Evolutionary conservation across 2,113 vertebrate species (phyloP), one percentile per base, ranked within the genome.

Genomic region (Syngnathus scovelli): DNA sequence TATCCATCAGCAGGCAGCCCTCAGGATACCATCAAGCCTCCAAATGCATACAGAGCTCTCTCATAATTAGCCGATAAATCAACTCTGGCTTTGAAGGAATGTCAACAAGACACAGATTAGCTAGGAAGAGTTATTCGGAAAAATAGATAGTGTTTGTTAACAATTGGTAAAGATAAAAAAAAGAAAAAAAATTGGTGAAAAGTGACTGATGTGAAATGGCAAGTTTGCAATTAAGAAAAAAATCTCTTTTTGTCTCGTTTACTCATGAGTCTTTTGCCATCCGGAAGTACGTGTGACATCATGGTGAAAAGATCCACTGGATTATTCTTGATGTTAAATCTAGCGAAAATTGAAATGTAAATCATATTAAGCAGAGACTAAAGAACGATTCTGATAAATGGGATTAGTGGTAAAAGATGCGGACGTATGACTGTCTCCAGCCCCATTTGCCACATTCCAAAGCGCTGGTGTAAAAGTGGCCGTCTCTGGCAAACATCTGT

Each of bases 401-500:
- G 81, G 85, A 88, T 87, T 85, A 85, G 75, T 67, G 67, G 77
- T 75, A 74, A 83, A 78, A 82, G 78, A 80, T 78, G 80, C 74
- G 83, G 71, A 70, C 78, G 64, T 58, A 81, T 70, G 62, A 38
- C 67, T 75, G 74, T 68, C 74, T 60, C 55, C 80, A 78, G 68
- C 55, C 74, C 70, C 75, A 69, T 87, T 86, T 76, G 74, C 78
- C 77, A 85, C 85, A 87, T 87, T 87, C 87, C 81, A 78, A 65
- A 82, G 75, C 52, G 72, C 68, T 80, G 82, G 76, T 74, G 82
- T 87, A 82, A 87, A 89, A 84, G 71, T 13, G 77, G 75, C 27
- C 82, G 73, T 80, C 73, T 82, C 82, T 85, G 83, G 86, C 68
- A 86, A 88, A 89, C 88, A 89, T 90, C 88, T 88, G 88, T 83